These are phyloP conservation scores for Fistularia tabacaria DNA, from an alignment of 2,797 vertebrate species.

Conservation along the genomic window DNA sequence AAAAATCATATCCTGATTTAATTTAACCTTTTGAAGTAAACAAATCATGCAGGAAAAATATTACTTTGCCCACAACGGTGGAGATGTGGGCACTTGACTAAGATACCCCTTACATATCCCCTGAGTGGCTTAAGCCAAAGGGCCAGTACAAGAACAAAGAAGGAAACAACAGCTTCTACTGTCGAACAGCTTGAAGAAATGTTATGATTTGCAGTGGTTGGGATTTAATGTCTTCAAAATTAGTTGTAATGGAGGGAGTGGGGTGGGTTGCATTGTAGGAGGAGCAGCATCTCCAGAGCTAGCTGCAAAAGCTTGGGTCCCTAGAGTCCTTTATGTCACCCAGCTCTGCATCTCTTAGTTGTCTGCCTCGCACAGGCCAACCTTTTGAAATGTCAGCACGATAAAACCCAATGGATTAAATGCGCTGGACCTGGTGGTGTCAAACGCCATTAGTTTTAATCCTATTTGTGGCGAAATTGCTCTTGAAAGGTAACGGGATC, in stretches of 20 bases:
- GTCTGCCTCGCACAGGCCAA: conserved; percentile 57
- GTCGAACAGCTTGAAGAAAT: conserved; percentile 25
- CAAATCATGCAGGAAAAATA: conserved; percentile 49
- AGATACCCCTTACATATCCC: conserved; percentile 44
- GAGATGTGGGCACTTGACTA: conserved; percentile 4
- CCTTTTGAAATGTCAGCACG: conserved; percentile 79
- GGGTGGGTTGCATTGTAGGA: conserved; percentile 6
- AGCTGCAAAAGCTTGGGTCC: conserved; percentile 60
- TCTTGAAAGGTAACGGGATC: conserved; percentile 76
- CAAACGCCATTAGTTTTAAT: conserved; percentile 79
- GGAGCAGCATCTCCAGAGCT: conserved; percentile 40
- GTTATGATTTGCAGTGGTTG: conserved; percentile 58
- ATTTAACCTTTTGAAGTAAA: conserved; percentile 56
- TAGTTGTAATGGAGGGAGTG: conserved; percentile 55
- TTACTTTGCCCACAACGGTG: conserved; percentile 29
- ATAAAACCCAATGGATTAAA: conserved; percentile 73
- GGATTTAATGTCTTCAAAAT: conserved; percentile 58
- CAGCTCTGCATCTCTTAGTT: conserved; percentile 51
- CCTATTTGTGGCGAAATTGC: conserved; percentile 73
- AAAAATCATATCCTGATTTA: conserved; percentile 55
- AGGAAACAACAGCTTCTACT: conserved; percentile 27
- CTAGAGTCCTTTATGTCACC: conserved; percentile 61
- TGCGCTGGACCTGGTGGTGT: conserved; percentile 66
- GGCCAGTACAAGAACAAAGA: conserved; percentile 34
- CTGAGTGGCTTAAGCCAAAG: conserved; percentile 16